Conservation (phyloP, 2,888 invertebrate species). For the Scaptomyza tumidula region DNA sequence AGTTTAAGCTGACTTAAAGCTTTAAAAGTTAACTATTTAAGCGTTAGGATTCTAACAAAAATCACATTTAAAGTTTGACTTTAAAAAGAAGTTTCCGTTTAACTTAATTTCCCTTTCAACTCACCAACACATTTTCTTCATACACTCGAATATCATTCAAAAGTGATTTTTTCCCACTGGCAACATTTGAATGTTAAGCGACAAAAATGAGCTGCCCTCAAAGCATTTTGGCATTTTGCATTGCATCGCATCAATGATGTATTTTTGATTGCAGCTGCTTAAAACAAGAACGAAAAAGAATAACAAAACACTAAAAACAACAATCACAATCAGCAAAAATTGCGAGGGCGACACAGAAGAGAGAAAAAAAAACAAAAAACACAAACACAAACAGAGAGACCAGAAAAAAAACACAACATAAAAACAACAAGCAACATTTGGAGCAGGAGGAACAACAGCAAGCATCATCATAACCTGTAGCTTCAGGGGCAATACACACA, state of each 20-base stretch:
- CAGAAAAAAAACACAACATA: background rate
- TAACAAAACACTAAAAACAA: constrained; percentile 15
- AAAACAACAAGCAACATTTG: constrained; percentile 2
- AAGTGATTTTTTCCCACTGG: constrained; percentile 3
- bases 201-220: constrained; percentile 37
- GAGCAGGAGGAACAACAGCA: constrained; percentile 18
- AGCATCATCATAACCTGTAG: constrained; percentile 76
- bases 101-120: background rate
- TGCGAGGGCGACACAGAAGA: constrained; percentile 59
- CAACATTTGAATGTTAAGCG: constrained; percentile 29
- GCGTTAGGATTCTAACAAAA: no score
- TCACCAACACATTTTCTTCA: background rate
- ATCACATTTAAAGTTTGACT: no score
- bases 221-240: constrained; percentile 26
- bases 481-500: constrained; percentile 51
- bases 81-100: no score
- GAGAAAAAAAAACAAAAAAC: constrained; percentile 26
- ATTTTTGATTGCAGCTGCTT: constrained; percentile 74
- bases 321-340: constrained; percentile 69
- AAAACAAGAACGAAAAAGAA: constrained; percentile 20
- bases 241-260: constrained; percentile 60
- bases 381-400: constrained; percentile 44
- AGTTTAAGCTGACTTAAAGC: no score
- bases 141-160: background rate
- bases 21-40: no score